These are phyloP conservation scores for Morone saxatilis DNA, from an alignment of 2,113 vertebrate species.

Conservation along the genomic window DNA sequence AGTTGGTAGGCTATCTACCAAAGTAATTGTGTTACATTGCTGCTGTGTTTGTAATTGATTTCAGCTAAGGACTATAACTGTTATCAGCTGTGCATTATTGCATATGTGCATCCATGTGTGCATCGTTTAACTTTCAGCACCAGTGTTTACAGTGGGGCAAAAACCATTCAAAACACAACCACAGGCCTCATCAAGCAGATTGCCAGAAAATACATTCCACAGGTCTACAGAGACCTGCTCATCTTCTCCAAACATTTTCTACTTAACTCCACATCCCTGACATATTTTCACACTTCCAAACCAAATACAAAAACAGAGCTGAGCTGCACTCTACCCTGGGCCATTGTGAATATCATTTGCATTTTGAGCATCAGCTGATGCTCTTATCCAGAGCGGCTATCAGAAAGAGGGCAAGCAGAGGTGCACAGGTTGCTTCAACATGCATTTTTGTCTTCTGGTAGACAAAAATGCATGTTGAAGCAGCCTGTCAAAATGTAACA, in stretches of 20 bases:
- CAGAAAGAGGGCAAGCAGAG: conserved; percentile 33
- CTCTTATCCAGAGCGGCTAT: conserved; percentile 43
- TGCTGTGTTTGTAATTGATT: conserved; percentile 58
- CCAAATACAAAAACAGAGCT: conserved; percentile 43
- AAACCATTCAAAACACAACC: conserved; percentile 51
- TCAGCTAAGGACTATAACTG: conserved; percentile 63
- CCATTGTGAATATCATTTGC: conserved; percentile 62
- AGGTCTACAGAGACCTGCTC: conserved; percentile 26
- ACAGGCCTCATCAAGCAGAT: conserved; percentile 52
- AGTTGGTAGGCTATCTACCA: conserved; percentile 22
- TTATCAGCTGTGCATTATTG: conserved; percentile 66
- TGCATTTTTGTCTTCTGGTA: not conserved
- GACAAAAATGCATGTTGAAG: conserved; percentile 13
- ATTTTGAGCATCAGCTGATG: conserved; percentile 56
- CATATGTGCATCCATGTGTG: conserved; percentile 60
- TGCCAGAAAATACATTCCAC: conserved; percentile 49
- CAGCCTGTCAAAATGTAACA: conserved; percentile 29
- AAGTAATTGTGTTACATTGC: conserved; percentile 29
- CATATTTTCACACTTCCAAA: conserved; percentile 51
- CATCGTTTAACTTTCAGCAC: conserved; percentile 74
- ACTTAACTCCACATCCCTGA: conserved; percentile 4
- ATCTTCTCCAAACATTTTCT: conserved; percentile 33
- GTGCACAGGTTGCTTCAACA: conserved; percentile 26
- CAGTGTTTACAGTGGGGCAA: conserved; percentile 54
- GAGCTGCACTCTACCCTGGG: conserved; percentile 20